Conservation (phyloP, 2,797 vertebrate species). For the Thripadectes ignobilis region DNA sequence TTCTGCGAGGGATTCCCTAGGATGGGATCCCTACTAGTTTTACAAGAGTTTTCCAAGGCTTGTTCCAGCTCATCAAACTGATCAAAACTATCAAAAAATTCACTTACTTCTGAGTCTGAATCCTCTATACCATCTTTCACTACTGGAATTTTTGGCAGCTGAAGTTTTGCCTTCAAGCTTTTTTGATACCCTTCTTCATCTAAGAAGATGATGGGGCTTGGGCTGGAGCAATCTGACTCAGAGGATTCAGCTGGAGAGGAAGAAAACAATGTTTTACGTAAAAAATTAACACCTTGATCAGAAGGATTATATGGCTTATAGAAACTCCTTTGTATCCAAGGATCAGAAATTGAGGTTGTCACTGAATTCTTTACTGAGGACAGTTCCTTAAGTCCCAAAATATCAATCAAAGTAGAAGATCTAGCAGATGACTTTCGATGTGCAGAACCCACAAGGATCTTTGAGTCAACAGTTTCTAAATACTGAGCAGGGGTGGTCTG, state of each 20-base stretch:
- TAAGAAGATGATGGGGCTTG: slow-evolving; percentile 96
- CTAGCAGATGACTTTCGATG: slow-evolving; percentile 77
- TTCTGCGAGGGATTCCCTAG: slow-evolving; percentile 72
- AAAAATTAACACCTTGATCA: slow-evolving; percentile 58
- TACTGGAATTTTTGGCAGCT: slow-evolving; percentile 93
- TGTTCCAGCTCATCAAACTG: slow-evolving; percentile 93
- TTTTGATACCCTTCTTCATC: slow-evolving; percentile 99
- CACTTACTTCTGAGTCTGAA: slow-evolving; percentile 98
- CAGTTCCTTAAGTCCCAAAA: slow-evolving; percentile 72
- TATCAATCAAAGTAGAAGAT: slow-evolving; percentile 69
- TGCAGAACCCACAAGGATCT: slow-evolving; percentile 78
- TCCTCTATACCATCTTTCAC: slow-evolving; percentile 92
- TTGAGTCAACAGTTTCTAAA: slow-evolving; percentile 82
- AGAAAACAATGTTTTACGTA: slow-evolving; percentile 72
- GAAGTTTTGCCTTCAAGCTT: slow-evolving; percentile 92
- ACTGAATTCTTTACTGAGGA: slow-evolving; percentile 84
- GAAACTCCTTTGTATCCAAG: slow-evolving; percentile 87
- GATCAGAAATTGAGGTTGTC: slow-evolving; percentile 76
- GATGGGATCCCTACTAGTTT: slow-evolving; percentile 63
- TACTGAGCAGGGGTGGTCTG: slow-evolving; percentile 84
- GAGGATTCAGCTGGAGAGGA: slow-evolving; percentile 89
- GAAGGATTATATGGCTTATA: slow-evolving; percentile 81
- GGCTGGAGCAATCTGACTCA: slow-evolving; percentile 95
- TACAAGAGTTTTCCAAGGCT: slow-evolving; percentile 75
- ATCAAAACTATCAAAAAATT: slow-evolving; percentile 99